phyloP scores from a whole-genome alignment of 2,113 vertebrate genomes.

The Columba livia region DNA sequence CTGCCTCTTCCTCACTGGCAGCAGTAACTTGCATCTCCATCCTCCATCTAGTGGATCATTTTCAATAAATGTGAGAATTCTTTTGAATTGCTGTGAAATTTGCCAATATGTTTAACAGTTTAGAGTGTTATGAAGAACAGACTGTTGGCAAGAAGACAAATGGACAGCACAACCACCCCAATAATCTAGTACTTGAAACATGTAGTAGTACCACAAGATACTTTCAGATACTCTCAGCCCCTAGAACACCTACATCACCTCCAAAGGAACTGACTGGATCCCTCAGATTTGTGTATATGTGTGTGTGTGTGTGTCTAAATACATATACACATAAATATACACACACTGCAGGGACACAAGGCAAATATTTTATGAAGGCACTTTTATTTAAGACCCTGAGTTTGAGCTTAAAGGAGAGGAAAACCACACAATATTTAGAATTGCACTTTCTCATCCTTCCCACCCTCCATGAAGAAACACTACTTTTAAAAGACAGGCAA shows the following conservation, averaged over 20 bases:
- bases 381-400: background rate
- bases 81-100: background rate
- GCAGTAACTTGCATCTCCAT: background rate
- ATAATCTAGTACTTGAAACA: background rate
- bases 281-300: background rate
- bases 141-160: background rate
- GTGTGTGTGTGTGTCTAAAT: background rate
- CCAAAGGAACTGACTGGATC: background rate
- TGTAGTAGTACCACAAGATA: background rate
- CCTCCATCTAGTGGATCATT: background rate
- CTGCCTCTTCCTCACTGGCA: background rate
- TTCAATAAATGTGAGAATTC: background rate
- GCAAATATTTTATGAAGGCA: background rate
- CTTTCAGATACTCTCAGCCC: background rate
- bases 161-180: background rate
- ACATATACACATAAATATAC: background rate
- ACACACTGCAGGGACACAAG: background rate
- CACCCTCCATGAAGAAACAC: background rate
- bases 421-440: background rate
- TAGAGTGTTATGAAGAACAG: background rate
- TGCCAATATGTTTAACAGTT: background rate
- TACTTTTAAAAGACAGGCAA: background rate
- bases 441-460: background rate
- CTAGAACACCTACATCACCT: background rate
- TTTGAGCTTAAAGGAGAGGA: background rate